These are phyloP conservation scores for Thaleichthys pacificus DNA, from an alignment of 2,797 vertebrate species.

Conservation along the genomic window DNA sequence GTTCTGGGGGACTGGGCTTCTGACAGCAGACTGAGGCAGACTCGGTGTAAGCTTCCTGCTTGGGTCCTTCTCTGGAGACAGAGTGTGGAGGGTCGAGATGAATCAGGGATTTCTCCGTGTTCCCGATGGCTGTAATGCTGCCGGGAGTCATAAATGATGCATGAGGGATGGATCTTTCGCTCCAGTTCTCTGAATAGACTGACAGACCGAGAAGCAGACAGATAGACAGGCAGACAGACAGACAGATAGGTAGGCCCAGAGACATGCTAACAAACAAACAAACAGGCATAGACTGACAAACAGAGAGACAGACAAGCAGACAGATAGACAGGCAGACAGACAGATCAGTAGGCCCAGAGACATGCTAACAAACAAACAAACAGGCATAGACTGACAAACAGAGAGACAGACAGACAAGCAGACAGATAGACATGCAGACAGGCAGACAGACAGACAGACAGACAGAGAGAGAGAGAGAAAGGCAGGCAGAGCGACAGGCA, in stretches of 20 bases:
- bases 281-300: not conserved
- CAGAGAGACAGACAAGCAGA: not conserved
- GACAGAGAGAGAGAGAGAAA: not conserved
- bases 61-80: not conserved
- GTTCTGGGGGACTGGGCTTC: not conserved
- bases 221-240: not conserved
- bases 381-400: no score
- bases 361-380: no score
- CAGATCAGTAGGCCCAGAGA: no score
- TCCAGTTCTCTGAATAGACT: slow-evolving; percentile 1
- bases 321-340: not conserved
- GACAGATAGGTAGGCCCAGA: not conserved
- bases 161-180: not conserved
- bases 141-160: slow-evolving; percentile 3
- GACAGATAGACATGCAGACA: no score
- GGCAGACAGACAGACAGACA: not conserved
- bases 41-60: no score
- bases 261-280: no score
- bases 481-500: no score
- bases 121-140: not conserved
- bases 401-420: no score
- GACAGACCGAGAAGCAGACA: not conserved
- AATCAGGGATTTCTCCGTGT: not conserved
- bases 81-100: not conserved
- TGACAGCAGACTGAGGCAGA: no score